phyloP scores from a whole-genome alignment of 1,140 invertebrate species.

The Calephelis nemesis region DNA sequence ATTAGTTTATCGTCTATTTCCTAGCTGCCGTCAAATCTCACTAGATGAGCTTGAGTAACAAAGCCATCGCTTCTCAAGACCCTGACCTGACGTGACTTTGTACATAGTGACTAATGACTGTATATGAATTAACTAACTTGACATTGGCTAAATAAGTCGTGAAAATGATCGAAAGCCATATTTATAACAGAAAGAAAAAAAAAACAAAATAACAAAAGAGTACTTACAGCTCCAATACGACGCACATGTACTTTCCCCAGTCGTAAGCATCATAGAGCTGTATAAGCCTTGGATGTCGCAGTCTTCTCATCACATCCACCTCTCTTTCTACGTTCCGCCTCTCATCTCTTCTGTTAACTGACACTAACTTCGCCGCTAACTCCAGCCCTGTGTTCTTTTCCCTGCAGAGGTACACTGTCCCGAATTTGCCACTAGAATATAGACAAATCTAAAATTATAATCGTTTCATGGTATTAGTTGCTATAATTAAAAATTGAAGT shows the following conservation, averaged over 20 bases:
- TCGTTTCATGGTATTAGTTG: too few relatives aligned
- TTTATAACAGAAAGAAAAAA: too few relatives aligned
- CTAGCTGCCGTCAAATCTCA: too few relatives aligned
- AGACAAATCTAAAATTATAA: constrained; percentile 1
- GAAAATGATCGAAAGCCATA: too few relatives aligned
- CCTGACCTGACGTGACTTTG: too few relatives aligned
- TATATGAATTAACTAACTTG: too few relatives aligned
- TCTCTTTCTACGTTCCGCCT: constrained; percentile 95
- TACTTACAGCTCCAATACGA: constrained; percentile 97
- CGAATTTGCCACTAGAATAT: constrained; percentile 95
- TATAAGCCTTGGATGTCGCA: constrained; percentile 96
- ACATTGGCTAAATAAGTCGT: too few relatives aligned
- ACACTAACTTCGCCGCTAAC: constrained; percentile 96
- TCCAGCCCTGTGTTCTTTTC: constrained; percentile 90
- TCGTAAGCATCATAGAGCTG: constrained; percentile 98
- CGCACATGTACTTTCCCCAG: constrained; percentile 94
- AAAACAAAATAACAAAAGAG: neutral
- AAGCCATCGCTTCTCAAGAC: too few relatives aligned
- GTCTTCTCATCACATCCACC: constrained; percentile 96
- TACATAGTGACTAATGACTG: too few relatives aligned
- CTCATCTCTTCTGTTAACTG: constrained; percentile 91
- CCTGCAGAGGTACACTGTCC: constrained; percentile 95
- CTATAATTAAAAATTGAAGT: too few relatives aligned
- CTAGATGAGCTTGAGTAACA: too few relatives aligned
- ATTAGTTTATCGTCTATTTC: too few relatives aligned